A percentile compares a stretch with the other conserved stretches of the same genome.
Conservation (phyloP, 2,888 invertebrate genomes). For the Drosophila setosimentum region DNA sequence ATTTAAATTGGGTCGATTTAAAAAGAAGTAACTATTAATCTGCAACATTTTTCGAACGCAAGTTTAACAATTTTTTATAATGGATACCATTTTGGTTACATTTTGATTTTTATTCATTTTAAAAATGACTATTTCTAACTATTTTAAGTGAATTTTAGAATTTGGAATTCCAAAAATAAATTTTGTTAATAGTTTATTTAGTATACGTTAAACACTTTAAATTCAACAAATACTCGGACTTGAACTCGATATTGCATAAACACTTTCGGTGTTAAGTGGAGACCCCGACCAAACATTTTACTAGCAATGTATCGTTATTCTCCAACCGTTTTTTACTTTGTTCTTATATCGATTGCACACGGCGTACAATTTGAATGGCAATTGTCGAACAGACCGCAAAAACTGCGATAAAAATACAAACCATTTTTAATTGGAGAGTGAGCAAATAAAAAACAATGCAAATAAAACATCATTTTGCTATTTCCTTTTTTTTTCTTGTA, state of each 20-base stretch:
- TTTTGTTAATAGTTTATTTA: background rate
- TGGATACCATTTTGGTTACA: background rate
- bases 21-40: background rate
- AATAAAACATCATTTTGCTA: background rate
- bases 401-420: constrained; percentile 26
- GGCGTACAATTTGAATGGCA: constrained; percentile 53
- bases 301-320: background rate
- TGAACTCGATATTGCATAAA: background rate
- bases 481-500: background rate
- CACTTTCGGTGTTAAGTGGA: constrained; percentile 13
- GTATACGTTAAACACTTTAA: background rate
- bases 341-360: constrained; percentile 59
- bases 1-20: background rate
- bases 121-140: background rate
- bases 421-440: constrained; percentile 22
- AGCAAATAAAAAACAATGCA: constrained; percentile 11
- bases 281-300: constrained; percentile 38
- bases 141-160: background rate
- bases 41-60: background rate
- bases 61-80: background rate
- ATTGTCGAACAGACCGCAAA: constrained; percentile 28
- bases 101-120: background rate
- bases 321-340: constrained; percentile 8
- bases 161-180: background rate
- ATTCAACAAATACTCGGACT: background rate